Evolutionary conservation across 2,888 invertebrate genomes (phyloP), one percentile per base, ranked within the genome.

Genomic region (Tubulanus polymorphus): DNA sequence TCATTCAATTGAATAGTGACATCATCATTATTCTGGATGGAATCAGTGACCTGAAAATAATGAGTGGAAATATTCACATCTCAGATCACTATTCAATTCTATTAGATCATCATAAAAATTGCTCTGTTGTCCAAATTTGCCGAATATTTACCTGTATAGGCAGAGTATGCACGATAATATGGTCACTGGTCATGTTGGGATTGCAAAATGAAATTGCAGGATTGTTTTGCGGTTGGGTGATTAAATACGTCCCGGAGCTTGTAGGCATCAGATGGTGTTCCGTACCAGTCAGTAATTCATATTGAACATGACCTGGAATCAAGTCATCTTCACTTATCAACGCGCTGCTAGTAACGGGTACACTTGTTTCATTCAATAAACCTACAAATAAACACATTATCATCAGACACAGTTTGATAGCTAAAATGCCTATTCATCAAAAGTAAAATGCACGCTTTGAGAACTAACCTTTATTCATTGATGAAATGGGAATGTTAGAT

Each of bases 121-220:
- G n/a, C n/a, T n/a, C n/a, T n/a, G n/a, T n/a, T n/a, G n/a, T n/a
- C n/a, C n/a, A n/a, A n/a, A n/a, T n/a, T n/a, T n/a, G n/a, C n/a
- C n/a, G n/a, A n/a, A n/a, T n/a, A n/a, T n/a, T n/a, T n/a, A n/a
- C n/a, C n/a, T n/a, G n/a, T 5, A 71, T 63, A 3, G 71, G 71
- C 32, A 73, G 51, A 2, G 72, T 65, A 51, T 72, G 72, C 2
- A 71, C 75, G 48, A 78, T 76, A 53, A 78, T 77, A 58, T 76
- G 76, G 51, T 73, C 71, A n/a, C 72, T 66, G 0, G 66, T 63
- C 56, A 70, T 55, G 45, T 62, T 49, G 25, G 57, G 57, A 18
- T 65, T 63, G 45, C 64, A 55, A 29, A 71, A 61, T 37, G 69
- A 65, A 48, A 67, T 65, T 32, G 63, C 63, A 2, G 69, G 62